phyloP scores from a whole-genome alignment of 2,113 vertebrate species.

The Sylvilagus bachmani region DNA sequence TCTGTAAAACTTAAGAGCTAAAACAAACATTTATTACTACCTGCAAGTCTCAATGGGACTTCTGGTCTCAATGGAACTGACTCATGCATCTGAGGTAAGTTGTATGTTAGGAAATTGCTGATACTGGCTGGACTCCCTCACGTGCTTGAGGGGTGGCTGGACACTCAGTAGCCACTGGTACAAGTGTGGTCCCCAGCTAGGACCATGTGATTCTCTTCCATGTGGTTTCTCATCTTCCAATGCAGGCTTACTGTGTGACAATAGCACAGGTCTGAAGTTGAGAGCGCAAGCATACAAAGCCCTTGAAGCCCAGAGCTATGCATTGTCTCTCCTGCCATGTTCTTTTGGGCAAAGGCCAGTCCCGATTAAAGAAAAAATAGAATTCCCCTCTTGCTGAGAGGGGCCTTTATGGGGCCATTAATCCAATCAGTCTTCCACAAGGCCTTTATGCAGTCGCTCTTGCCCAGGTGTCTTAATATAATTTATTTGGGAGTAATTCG shows the following conservation, averaged over 20 bases:
- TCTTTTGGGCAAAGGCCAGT: not conserved
- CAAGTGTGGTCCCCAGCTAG: not conserved
- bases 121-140: not conserved
- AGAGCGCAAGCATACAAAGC: not conserved
- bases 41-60: not conserved
- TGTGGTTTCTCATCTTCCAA: not conserved
- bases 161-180: not conserved
- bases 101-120: not conserved
- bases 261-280: not conserved
- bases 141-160: not conserved
- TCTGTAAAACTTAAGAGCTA: not conserved
- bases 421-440: not conserved
- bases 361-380: not conserved
- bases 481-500: slow-evolving; percentile 39
- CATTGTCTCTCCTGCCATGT: not conserved
- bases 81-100: not conserved
- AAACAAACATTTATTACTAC: not conserved
- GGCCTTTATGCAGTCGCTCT: not conserved
- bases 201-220: not conserved
- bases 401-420: not conserved
- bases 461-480: not conserved
- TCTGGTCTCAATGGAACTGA: not conserved
- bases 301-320: not conserved
- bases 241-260: not conserved
- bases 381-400: not conserved